Base-by-base conservation (phyloP, 2,888 invertebrate genomes). In the Ceriagrion tenellum region DNA sequence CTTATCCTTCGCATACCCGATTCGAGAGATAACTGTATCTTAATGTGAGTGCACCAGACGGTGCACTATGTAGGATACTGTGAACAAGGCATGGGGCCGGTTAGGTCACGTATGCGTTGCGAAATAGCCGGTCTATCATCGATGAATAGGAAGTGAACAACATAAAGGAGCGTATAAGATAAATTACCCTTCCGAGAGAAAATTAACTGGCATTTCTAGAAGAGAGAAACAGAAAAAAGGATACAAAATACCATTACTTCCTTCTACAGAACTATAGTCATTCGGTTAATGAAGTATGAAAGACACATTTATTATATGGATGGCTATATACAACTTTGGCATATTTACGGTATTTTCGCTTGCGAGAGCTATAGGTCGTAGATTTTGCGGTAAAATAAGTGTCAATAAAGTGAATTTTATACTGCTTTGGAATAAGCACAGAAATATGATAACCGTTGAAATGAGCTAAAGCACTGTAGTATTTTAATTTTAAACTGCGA, bases 1-100 rank as follows among this genome's bases (percentile, higher is more conserved):
- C 30, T 18, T 35, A 4, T 30, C 81, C 81, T 35, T 81, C 16
- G 13, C 81, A 35, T 16, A 81, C 26, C 81, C 16, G 35, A 35
- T 81, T 30, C 30, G n/a, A 81, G 81, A 81, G 81, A 81, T 81
- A 81, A 81, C 81, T 81, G 81, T 81, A 81, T 81, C 81, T 81
- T 81, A 81, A 35, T n/a, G 81, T 35, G 13, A 81, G 18, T 35
- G 30, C 81, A 81, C 81, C 16, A 30, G 35, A 26, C 23, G 12
- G 81, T 81, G 30, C 81, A 0, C 81, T 81, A 81, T 16, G 81
- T 81, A 35, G 81, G 81, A 35, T 35, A 35, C 81, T 16, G 16
- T 1, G 81, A 81, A 18, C 35, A 81, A 81, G 81, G 35, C 18
- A 81, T 81, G 16, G 35, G 81, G 81, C 35, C 81, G 35, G 35